phyloP scores from a whole-genome alignment of 2,888 invertebrate genomes.

The Hirtodrosophila histrioides region DNA sequence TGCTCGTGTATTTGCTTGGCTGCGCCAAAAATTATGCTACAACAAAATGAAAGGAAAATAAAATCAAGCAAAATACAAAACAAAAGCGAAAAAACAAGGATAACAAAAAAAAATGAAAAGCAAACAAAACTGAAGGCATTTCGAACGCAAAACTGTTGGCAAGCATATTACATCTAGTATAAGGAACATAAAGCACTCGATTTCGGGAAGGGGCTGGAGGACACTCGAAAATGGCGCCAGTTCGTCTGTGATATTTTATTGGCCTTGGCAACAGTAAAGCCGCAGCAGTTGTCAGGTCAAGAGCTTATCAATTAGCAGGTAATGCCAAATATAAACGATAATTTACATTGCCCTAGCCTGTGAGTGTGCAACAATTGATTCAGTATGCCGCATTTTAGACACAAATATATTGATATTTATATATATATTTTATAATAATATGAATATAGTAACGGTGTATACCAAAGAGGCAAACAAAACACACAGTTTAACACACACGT shows the following conservation, averaged over 20 bases:
- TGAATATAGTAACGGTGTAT: not conserved
- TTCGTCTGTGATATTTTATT: slow-evolving; percentile 29
- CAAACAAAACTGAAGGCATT: slow-evolving; percentile 30
- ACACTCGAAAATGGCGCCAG: slow-evolving; percentile 46
- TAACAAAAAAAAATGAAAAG: slow-evolving; percentile 30
- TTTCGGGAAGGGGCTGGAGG: not conserved
- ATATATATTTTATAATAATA: not conserved
- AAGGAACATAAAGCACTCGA: not conserved
- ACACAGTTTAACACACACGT: slow-evolving; percentile 14
- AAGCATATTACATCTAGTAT: slow-evolving; percentile 6
- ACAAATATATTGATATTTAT: not conserved
- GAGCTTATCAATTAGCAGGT: no score
- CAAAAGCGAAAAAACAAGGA: not conserved
- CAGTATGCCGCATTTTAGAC: not conserved
- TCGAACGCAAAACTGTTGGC: slow-evolving; percentile 3
- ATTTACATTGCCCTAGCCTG: not conserved
- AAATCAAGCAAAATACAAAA: slow-evolving; percentile 23
- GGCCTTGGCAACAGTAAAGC: slow-evolving; percentile 27
- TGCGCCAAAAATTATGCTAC: slow-evolving; percentile 63
- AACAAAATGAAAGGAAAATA: slow-evolving; percentile 36
- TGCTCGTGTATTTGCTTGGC: slow-evolving; percentile 53
- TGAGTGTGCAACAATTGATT: slow-evolving; percentile 38
- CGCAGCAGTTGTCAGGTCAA: no score
- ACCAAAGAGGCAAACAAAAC: not conserved
- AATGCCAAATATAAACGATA: not conserved